phyloP scores from a whole-genome alignment of 1,140 invertebrate genomes.

The Drosophila melanogaster region Release_6_plus_ISO1_MT NT_037436.4:1228501-1229000 shows the following conservation, averaged over 20 bases:
- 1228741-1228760: background rate
- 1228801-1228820: constrained; percentile 37
- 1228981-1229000: constrained; percentile 4
- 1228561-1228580: constrained; percentile 46
- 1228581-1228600: constrained; percentile 40
- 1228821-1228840: constrained; percentile 58
- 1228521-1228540: constrained; percentile 75
- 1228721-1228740: constrained; percentile 2
- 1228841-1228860: constrained; percentile 69
- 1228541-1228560: constrained; percentile 21
- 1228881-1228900: constrained; percentile 62
- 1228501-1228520: constrained; percentile 63
- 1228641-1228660: constrained; percentile 51
- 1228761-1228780: constrained; percentile 5
- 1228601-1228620: constrained; percentile 30
- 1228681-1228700: constrained; percentile 16
- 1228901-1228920: constrained; percentile 18
- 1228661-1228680: constrained; percentile 40
- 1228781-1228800: constrained; percentile 14
- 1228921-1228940: constrained; percentile 40
- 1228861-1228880: constrained; percentile 25
- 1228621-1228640: constrained; percentile 31
- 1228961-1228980: constrained; percentile 27
- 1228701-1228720: constrained; percentile 1
- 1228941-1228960: constrained; percentile 46